Percentiles rank a stretch among this genome's conserved stretches.
phyloP scores from a whole-genome alignment of 2,113 vertebrate species.

The cattle (Bos taurus) region DNA sequence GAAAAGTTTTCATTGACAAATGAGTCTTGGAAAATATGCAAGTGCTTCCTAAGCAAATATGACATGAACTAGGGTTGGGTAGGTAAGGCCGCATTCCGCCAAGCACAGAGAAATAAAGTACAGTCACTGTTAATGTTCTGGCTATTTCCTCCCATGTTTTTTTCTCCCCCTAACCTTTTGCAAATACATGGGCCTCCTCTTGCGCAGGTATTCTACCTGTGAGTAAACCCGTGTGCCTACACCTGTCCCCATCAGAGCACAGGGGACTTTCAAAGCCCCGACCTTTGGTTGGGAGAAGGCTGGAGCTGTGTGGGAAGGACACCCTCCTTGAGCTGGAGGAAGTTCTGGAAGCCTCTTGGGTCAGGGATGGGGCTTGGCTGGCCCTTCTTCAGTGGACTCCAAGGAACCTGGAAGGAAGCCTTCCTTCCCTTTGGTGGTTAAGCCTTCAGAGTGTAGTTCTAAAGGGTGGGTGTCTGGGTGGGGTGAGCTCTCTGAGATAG shows the following conservation, averaged over 20 bases:
- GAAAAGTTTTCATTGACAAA: neutral
- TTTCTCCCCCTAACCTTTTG: neutral
- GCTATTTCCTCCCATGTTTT: neutral
- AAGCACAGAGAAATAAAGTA: neutral
- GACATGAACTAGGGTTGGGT: neutral
- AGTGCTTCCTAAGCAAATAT: neutral
- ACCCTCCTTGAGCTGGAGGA: neutral
- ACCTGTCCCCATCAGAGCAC: neutral
- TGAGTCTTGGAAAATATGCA: neutral
- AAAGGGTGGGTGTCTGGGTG: neutral
- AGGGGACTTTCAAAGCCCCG: neutral
- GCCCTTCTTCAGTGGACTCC: neutral
- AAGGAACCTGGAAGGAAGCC: neutral
- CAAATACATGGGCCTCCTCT: conserved; percentile 23
- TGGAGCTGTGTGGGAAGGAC: neutral
- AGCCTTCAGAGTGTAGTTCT: neutral
- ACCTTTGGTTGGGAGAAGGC: neutral
- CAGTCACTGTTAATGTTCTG: neutral
- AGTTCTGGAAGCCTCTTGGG: neutral
- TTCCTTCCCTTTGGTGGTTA: neutral
- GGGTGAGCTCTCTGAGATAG: neutral
- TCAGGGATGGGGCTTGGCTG: neutral
- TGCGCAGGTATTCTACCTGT: neutral
- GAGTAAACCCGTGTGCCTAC: neutral
- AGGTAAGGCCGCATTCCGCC: neutral